phyloP scores from a whole-genome alignment of 2,113 vertebrate genomes.

The Microcebus jonahi region DNA sequence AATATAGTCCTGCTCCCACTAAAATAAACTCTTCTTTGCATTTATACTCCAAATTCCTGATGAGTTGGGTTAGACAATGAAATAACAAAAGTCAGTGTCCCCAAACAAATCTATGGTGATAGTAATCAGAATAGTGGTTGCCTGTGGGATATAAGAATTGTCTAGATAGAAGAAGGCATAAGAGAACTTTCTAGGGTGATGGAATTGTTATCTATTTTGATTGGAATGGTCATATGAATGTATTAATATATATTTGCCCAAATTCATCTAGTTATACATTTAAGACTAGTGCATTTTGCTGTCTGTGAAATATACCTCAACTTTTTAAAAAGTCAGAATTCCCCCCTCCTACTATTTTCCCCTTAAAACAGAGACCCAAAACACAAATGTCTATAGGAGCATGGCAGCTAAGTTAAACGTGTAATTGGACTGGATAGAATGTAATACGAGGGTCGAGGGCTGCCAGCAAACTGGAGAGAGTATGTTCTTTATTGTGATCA shows the following conservation, averaged over 20 bases:
- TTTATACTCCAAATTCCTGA: background rate
- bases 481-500: background rate
- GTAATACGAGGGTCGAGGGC: background rate
- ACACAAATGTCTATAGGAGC: background rate
- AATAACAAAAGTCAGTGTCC: background rate
- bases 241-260: background rate
- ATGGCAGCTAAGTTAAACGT: background rate
- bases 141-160: background rate
- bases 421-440: background rate
- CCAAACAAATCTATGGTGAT: background rate
- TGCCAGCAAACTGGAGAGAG: background rate
- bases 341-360: background rate
- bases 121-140: slow-evolving; percentile 17
- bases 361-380: background rate
- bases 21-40: background rate
- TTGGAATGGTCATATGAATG: background rate
- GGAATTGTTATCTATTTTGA: slow-evolving; percentile 15
- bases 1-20: background rate
- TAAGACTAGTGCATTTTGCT: background rate
- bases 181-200: background rate
- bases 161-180: background rate
- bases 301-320: background rate
- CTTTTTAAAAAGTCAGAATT: background rate
- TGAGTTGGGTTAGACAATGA: background rate
- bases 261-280: background rate